Evolutionary conservation across 2,797 vertebrate genomes (phyloP).

Genomic region (Danio jaintianensis): DNA sequence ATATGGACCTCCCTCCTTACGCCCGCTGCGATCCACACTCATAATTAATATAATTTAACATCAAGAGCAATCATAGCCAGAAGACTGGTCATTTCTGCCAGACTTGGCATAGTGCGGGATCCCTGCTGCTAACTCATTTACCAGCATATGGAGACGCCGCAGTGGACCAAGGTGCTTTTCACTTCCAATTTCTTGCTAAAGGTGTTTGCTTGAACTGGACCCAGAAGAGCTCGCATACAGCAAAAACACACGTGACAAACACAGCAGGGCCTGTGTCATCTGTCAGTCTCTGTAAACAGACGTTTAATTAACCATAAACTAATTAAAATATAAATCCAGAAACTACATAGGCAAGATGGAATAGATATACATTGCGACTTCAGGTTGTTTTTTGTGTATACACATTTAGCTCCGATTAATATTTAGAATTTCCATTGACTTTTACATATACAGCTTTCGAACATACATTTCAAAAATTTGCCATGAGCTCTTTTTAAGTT

Average conservation of each 20-base stretch:
- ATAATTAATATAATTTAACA: conserved; percentile 98
- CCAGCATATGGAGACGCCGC: conserved; percentile 98
- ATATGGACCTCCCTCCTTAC: conserved; percentile 79
- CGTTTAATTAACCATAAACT: neutral
- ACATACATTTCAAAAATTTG: neutral
- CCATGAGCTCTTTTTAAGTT: no score
- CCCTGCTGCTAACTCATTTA: conserved; percentile 99
- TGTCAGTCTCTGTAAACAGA: conserved; percentile 13
- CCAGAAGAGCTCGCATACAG: neutral
- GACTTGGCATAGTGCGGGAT: conserved; percentile 95
- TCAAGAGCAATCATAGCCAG: conserved; percentile 94
- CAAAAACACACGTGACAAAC: neutral
- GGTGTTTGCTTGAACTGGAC: conserved; percentile 66
- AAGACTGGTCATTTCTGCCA: conserved; percentile 96
- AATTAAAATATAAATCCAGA: neutral
- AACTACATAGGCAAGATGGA: neutral
- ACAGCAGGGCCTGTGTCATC: conserved; percentile 6
- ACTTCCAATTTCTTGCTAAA: conserved; percentile 82
- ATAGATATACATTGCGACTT: neutral
- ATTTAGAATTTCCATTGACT: neutral
- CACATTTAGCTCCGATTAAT: neutral
- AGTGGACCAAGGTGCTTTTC: conserved; percentile 93
- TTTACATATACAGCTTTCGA: neutral
- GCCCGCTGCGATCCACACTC: conserved; percentile 86
- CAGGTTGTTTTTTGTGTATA: neutral